phyloP scores from a whole-genome alignment of 2,113 vertebrate genomes.

The Talpa occidentalis region DNA sequence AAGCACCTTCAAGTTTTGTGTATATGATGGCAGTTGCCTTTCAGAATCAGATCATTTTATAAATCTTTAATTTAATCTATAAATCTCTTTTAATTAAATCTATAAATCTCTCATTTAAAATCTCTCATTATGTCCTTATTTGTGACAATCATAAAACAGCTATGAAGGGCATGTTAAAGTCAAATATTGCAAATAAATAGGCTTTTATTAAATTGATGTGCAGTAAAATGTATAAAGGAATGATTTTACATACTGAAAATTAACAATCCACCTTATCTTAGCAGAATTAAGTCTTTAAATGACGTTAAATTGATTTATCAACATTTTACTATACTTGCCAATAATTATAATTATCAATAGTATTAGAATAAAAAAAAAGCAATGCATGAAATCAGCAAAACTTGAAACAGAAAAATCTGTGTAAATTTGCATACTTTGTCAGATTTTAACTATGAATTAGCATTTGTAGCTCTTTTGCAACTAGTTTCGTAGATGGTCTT shows the following conservation, averaged over 20 bases:
- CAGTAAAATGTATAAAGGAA: conserved; percentile 51
- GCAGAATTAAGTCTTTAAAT: conserved; percentile 76
- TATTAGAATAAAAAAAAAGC: conserved; percentile 68
- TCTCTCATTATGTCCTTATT: neutral
- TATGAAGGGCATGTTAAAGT: conserved; percentile 42
- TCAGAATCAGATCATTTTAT: neutral
- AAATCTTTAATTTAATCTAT: too few species aligned
- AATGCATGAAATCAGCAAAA: conserved; percentile 72
- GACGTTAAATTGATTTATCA: conserved; percentile 63
- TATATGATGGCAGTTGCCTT: neutral
- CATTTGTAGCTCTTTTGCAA: conserved; percentile 68
- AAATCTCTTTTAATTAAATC: too few species aligned
- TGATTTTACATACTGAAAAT: conserved; percentile 17
- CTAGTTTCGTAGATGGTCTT: conserved; percentile 61
- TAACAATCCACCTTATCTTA: conserved; percentile 74
- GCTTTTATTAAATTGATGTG: conserved; percentile 53
- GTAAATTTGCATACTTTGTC: neutral
- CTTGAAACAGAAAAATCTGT: conserved; percentile 42
- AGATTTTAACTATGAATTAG: conserved; percentile 72
- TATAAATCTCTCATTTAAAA: neutral
- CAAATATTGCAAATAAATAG: conserved; percentile 4
- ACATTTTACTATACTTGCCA: conserved; percentile 68
- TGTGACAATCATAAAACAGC: neutral
- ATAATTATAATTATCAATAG: conserved; percentile 62
- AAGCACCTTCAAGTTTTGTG: neutral